Evolutionary conservation across 2,888 invertebrate genomes (phyloP), one percentile per base, ranked within the genome.

Genomic region (Platycheirus albimanus): DNA sequence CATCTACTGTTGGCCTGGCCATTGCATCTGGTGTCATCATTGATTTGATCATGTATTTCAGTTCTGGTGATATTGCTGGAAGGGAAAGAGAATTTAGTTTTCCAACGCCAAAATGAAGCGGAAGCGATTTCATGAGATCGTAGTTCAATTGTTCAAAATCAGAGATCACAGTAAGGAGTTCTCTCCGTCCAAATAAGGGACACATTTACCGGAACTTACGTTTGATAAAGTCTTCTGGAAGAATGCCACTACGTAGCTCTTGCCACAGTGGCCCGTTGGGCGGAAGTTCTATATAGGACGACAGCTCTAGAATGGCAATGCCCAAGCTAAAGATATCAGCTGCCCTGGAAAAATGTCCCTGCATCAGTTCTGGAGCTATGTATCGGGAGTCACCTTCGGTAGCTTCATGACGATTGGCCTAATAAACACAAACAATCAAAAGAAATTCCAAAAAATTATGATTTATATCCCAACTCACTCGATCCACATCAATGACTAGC

Each of bases 261-360:
- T 95, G 95, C 96, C 96, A 96, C 24, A 93, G 90, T 0, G 92
- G 92, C 0, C 95, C 95, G 85, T 93, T 92, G 43, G 92, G 90
- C 0, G 96, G 96, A 70, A 96, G 89, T 85, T 94, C 93, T 77
- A 95, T 91, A 89, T 94, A 94, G 85, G 93, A 93, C 0, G 94
- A 93, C 45, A 96, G 87, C 88, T 96, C 95, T 61, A 96, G 88
- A 81, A 95, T 92, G 3, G 94, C 93, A 85, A 96, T 93, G 3
- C 95, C 96, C 52, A 96, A 90, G 87, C 95, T 94, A 88, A 95
- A 95, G 49, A 96, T 93, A 89, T 96, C 96, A 19, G 95, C 95
- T 17, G 94, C 93, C 86, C 94, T 93, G 2, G 94, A 93, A 87
- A 94, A 94, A 41, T 91, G 90, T 15, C 93, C 93, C 81, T 93